Base-by-base conservation (phyloP, 2,888 invertebrate species). In the Agrilus biguttatus region DNA sequence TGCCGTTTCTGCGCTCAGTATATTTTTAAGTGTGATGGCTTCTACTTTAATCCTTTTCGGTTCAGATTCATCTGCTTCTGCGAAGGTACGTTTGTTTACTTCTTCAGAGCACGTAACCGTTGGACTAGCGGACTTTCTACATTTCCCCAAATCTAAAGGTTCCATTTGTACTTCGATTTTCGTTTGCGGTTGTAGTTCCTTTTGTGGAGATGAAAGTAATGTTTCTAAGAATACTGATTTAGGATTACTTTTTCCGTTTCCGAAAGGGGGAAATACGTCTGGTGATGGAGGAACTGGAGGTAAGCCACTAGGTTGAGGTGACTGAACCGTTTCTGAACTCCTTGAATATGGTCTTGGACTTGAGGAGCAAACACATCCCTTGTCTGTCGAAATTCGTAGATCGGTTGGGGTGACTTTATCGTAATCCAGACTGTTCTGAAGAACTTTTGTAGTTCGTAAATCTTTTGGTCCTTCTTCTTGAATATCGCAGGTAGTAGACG, bases 21-120 rank as follows among this genome's bases (percentile, higher is more conserved):
- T 64, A 63, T 53, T 73, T 67, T 66, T 76, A 62, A 68, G 51
- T 1, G 66, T 66, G 33, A 66, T 62, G 45, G 67, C 66, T 47
- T 68, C 67, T 10, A 66, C 56, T 55, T 72, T 73, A n/a, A 66
- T 55, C 46, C 72, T 69, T 54, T 75, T 75, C 8, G 67, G 57
- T 4, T 69, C 59, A 2, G 73, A 71, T 51, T 70, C 69, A 34
- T 56, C 57, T 13, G 60, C 59, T 10, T 40, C 43, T 23, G 33
- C 36, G 28, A 47, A 36, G 46, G 59, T 68, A 45, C 75, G 68
- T 53, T 73, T 75, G 50, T 76, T 75, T 4, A 77, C 76, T 59
- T 82, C 82, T 52, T 83, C 80, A 0, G 82, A 81, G 55, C 82
- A 82, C n/a, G 78, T 77, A 2, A 82, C 79, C 0, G 80, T 80